Evolutionary conservation across 1,140 invertebrate species (phyloP).

Genomic region (Radopholus similis): DNA sequence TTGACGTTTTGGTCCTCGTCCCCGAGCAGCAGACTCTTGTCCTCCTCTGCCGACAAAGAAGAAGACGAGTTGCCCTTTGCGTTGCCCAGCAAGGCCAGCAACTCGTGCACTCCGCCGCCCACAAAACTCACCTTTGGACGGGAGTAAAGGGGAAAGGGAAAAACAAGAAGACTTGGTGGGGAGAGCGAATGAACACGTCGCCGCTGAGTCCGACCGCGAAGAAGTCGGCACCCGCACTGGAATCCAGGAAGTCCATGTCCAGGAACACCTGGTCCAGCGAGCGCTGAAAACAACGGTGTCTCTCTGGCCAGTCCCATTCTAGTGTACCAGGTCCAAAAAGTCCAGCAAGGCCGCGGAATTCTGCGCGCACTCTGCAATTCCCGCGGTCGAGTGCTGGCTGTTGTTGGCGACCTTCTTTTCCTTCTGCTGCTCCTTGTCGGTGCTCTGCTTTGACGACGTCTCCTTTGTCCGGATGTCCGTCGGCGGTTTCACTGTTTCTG

Average conservation of each 20-base stretch:
- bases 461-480: neutral
- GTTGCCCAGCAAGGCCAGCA: neutral
- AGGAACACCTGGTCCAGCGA: slow-evolving; percentile 32
- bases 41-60: neutral
- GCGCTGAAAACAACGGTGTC: slow-evolving; percentile 14
- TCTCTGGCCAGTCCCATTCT: neutral
- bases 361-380: neutral
- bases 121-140: neutral
- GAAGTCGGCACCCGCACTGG: slow-evolving; percentile 26
- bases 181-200: slow-evolving; percentile 20
- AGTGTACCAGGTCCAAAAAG: slow-evolving; percentile 29
- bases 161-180: neutral
- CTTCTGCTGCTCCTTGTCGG: neutral
- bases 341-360: slow-evolving; percentile 18
- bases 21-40: neutral
- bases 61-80: neutral
- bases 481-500: neutral
- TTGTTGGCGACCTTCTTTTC: neutral
- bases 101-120: neutral
- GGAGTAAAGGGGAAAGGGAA: neutral
- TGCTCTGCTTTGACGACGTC: neutral
- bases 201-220: slow-evolving; percentile 36
- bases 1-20: neutral
- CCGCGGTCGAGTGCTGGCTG: too few relatives aligned
- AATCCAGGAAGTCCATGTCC: slow-evolving; percentile 44